These are phyloP conservation scores for Cyrtorhinus lividipennis DNA, from an alignment of 1,140 invertebrate genomes.

Conservation along the genomic window DNA sequence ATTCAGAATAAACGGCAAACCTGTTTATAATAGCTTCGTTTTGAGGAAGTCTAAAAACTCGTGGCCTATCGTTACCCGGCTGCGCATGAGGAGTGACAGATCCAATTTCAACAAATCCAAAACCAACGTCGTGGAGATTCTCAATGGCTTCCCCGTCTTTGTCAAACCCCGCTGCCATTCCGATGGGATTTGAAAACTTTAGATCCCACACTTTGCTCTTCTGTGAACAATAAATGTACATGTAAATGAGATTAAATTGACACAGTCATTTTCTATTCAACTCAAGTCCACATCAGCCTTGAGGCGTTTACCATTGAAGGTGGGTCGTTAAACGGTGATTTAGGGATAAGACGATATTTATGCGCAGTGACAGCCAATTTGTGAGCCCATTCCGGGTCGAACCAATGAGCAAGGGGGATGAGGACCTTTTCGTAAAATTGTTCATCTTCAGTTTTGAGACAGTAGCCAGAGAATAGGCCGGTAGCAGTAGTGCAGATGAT, in stretches of 20 bases:
- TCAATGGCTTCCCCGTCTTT: constrained; percentile 85
- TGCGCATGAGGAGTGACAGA: constrained; percentile 89
- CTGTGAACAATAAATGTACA: constrained; percentile 31
- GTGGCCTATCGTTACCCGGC: constrained; percentile 76
- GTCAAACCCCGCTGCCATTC: constrained; percentile 95
- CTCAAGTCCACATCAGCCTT: not conserved
- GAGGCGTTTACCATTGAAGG: constrained; percentile 42
- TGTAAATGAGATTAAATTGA: not conserved
- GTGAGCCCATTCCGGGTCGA: constrained; percentile 68
- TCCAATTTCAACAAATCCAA: constrained; percentile 93
- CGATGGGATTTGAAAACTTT: constrained; percentile 74
- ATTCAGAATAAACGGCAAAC: too few relatives aligned
- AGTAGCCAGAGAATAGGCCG: constrained; percentile 28
- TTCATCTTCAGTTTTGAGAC: constrained; percentile 53
- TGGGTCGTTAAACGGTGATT: constrained; percentile 41
- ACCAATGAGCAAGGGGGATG: constrained; percentile 48
- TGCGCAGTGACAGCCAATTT: constrained; percentile 51
- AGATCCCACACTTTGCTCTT: constrained; percentile 52
- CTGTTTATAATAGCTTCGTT: constrained; percentile 90
- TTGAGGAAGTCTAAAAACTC: constrained; percentile 73
- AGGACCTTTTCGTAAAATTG: constrained; percentile 57
- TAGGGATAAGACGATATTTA: constrained; percentile 58
- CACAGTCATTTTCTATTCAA: constrained; percentile 15
- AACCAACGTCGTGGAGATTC: constrained; percentile 70
- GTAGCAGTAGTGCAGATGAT: not conserved